A percentile compares a stretch with the other conserved stretches of the same genome.
Conservation (phyloP, 2,113 vertebrate species). For the Grus americana region DNA sequence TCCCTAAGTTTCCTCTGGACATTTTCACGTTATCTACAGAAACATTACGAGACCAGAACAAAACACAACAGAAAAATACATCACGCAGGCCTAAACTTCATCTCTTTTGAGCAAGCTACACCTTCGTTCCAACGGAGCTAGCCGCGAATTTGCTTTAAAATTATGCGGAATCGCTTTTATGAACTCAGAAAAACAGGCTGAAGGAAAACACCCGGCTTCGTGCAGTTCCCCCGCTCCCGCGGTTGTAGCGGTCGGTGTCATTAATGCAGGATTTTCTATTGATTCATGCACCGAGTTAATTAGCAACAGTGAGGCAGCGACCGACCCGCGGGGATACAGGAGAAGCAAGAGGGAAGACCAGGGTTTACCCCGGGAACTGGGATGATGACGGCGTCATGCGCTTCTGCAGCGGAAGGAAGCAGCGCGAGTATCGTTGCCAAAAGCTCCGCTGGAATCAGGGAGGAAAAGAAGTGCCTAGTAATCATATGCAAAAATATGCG, state of each 20-base stretch:
- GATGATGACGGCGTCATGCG: background rate
- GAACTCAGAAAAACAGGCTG: background rate
- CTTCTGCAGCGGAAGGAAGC: background rate
- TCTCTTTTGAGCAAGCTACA: background rate
- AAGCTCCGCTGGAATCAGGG: background rate
- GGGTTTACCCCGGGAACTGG: background rate
- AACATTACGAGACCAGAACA: background rate
- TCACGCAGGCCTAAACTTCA: background rate
- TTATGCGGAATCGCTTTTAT: background rate
- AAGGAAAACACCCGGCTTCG: background rate
- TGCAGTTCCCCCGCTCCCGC: background rate
- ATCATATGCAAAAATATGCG: background rate
- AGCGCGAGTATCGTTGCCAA: background rate
- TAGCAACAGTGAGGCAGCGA: background rate
- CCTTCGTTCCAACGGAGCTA: background rate
- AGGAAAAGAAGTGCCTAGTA: background rate
- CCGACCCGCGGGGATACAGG: rapidly evolving
- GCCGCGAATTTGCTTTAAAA: background rate
- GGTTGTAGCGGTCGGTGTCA: too few relatives aligned
- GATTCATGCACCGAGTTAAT: background rate
- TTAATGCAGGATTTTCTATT: background rate
- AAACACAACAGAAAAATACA: background rate
- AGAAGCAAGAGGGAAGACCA: background rate
- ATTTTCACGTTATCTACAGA: background rate
- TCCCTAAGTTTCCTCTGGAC: background rate